Base-by-base conservation (phyloP, 2,797 vertebrate genomes). In the Phyllotis vaccarum region DNA sequence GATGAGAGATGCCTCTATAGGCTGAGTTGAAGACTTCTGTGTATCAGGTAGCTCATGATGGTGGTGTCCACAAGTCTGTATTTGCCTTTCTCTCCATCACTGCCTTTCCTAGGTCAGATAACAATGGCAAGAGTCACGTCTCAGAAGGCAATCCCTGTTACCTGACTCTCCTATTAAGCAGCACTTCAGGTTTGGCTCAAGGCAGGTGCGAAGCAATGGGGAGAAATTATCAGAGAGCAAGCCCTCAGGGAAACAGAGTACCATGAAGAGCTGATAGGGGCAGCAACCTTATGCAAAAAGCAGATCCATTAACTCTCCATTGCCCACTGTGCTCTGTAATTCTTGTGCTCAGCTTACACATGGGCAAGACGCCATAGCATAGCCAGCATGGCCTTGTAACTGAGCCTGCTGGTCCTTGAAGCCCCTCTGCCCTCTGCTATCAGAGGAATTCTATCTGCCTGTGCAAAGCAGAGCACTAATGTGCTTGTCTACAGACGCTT, bases 1-100 rank as follows among this genome's bases (percentile, higher is more conserved):
- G 97, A 95, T 96, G 97, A 98, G 90, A 94, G 96, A 97, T 85
- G 43, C 86, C 89, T 94, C 76, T 56, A 19, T 46, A 62, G 93
- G 88, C 78, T 27, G 79, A 93, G 90, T 5, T 37, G 82, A 56
- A 97, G 92, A 81, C 90, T 81, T 22, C 24, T 54, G 0, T 19
- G 82, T 94, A 96, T 98, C 97, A 89, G 79, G 85, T 97, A 62
- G 82, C 97, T 72, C 29, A 27, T 81, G 96, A 80, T 92, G 88
- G 86, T 92, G 54, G 94, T 60, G 92, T 95, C 86, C 90, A 96
- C 89, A 97, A 95, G 93, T 93, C 93, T 82, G 29, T 43, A 89
- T 95, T 89, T 72, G 78, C 83, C 9, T 88, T 79, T 86, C 93
- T 91, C 79, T 72, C 95, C 70, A 81, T 96, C 76, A 49, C 49